A percentile compares a stretch with the other conserved stretches of the same genome.
Evolutionary conservation across 2,888 invertebrate genomes (phyloP).

Genomic region (Lepidocyrtoides sp.): DNA sequence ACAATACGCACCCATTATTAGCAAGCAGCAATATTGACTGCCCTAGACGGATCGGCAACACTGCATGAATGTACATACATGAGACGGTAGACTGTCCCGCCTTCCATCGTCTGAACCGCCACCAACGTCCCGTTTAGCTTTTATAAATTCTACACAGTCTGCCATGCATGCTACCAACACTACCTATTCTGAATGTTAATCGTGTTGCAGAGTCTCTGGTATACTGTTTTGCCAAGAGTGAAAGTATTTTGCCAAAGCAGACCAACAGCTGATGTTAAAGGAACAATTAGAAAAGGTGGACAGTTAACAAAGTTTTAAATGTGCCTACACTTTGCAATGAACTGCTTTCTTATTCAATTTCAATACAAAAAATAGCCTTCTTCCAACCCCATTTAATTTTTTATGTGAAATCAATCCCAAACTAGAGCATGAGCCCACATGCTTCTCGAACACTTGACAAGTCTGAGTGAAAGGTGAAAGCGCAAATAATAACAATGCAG

Average conservation of each 20-base stretch:
- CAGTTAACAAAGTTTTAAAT: conserved; percentile 31
- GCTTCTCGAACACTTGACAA: conserved; percentile 49
- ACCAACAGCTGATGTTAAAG: conserved; percentile 75
- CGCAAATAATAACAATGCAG: neutral
- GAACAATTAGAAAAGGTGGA: conserved; percentile 54
- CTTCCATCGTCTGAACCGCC: conserved; percentile 26
- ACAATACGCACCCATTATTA: neutral
- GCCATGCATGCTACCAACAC: neutral
- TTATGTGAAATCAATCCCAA: neutral
- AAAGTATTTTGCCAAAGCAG: conserved; percentile 21
- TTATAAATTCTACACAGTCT: neutral
- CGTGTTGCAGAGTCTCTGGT: neutral
- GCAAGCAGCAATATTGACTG: neutral
- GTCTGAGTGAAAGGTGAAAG: neutral
- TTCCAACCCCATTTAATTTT: neutral
- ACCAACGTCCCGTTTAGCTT: neutral
- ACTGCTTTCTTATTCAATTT: neutral
- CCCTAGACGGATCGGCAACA: neutral
- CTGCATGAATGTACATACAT: neutral
- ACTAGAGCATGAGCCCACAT: neutral
- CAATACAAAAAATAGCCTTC: neutral
- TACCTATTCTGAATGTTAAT: neutral
- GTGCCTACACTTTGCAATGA: neutral
- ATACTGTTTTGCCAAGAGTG: conserved; percentile 56
- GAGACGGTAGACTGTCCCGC: conserved; percentile 21